These are phyloP conservation scores for Helicoverpa zea DNA, from an alignment of 1,140 invertebrate species.

Conservation along the genomic window DNA sequence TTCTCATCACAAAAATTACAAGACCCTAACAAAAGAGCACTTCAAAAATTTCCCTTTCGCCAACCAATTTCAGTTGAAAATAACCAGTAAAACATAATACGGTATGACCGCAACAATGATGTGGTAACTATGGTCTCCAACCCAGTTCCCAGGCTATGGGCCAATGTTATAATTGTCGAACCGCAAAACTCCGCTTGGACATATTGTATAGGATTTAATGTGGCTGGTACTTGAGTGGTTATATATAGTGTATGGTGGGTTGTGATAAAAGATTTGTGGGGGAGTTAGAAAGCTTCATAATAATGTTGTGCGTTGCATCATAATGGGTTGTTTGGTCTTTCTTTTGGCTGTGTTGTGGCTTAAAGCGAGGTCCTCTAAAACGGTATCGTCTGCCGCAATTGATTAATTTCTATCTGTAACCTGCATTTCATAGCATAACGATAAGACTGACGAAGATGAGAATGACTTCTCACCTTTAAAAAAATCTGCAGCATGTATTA, in stretches of 20 bases:
- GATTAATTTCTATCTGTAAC: too few species aligned
- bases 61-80: neutral
- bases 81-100: conserved; percentile 13
- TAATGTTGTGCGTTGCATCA: too few species aligned
- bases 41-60: neutral
- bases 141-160: conserved; percentile 14
- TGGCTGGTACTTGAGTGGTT: neutral
- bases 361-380: too few species aligned
- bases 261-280: neutral
- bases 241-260: neutral
- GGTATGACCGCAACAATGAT: conserved; percentile 12
- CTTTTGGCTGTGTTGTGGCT: too few species aligned
- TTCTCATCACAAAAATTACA: neutral
- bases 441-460: too few species aligned
- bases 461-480: too few species aligned
- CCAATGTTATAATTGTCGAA: conserved; percentile 26
- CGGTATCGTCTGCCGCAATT: too few species aligned
- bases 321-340: too few species aligned
- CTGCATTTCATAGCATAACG: too few species aligned
- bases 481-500: too few species aligned
- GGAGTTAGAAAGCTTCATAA: too few species aligned
- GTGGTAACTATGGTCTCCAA: neutral
- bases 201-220: neutral
- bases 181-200: conserved; percentile 6
- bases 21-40: too few species aligned